Base-by-base conservation (phyloP, 2,797 vertebrate genomes). In the Hozukius guyotensis region DNA sequence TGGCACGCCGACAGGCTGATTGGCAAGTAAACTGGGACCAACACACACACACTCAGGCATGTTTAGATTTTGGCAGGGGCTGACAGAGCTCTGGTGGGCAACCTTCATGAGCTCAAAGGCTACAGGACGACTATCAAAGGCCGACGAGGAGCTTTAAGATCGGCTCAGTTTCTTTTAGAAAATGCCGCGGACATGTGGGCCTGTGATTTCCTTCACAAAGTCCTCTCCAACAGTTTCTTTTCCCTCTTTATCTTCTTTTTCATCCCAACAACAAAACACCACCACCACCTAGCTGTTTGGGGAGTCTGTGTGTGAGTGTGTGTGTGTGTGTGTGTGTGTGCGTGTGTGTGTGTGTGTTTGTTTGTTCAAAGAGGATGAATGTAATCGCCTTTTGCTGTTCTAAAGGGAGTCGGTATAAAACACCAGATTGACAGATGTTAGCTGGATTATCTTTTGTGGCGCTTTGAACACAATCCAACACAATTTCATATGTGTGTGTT, bases 351-450 rank as follows among this genome's bases (percentile, higher is more conserved):
- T 5, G 49, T 71, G 42, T 72, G 72, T 74, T 7, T 76, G 60
- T 78, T 27, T 87, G 75, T 52, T 49, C 60, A 59, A 59, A 87
- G 66, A 72, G 75, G 80, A 82, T 81, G 72, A 85, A 74, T 84
- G 75, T 86, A 76, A 82, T 89, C 65, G 22, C 64, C 29, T 83
- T 78, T 36, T 64, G 42, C 71, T 69, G 38, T 61, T 68, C 86
- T 91, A 81, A 60, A 64, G 53, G 87, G 83, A 90, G 29, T 11
- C 18, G 55, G 87, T 75, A 59, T 77, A 34, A 82, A 84, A 70
- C 38, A 73, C 2, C 72, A 93, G 92, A 94, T 87, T 94, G 95
- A 95, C 95, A 95, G 95, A 94, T 95, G 94, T 93, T 85, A 89
- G 92, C 77, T 91, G 92, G 94, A 95, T 96, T 93, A 95, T 94